Base-by-base conservation (phyloP, 2,113 vertebrate genomes). In the Serinus canaria region DNA sequence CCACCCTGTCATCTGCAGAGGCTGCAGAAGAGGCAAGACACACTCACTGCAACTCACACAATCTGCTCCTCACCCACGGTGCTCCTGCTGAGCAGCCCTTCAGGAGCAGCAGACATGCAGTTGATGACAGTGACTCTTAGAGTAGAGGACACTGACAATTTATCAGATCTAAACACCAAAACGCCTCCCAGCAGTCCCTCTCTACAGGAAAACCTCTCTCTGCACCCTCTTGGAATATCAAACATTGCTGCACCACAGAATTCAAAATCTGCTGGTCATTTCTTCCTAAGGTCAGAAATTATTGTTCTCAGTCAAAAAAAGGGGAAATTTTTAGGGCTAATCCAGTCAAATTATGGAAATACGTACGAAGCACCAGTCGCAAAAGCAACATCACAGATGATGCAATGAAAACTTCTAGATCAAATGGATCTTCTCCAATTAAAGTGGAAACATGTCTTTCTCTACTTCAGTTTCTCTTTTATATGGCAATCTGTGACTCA, bases 11-110 rank as follows among this genome's bases (percentile, higher is more conserved):
- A 10, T 10, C 33, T 2, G 0, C 67, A 56, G 41, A 68, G 24
- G 16, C 49, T 64, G 33, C 41, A 41, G 35, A 83, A 83, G 44
- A 37, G 64, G 37, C 27, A 31, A 17, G 9, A 4, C 2, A 4
- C 11, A 8, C 33, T 41, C 55, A 53, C 17, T 0, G 0, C n/a
- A 22, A 56, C 30, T 5, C 28, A 35, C 20, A 39, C 30, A 35
- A 41, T 2, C 37, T 72, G 11, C 17, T 59, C 50, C 49, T 89
- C 58, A 62, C 77, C 44, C 72, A 15, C 24, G 14, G 63, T 13
- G 55, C 27, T 59, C 62, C 31, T 5, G 19, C 49, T 31, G 22
- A 56, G 79, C 43, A 64, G 20, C 11, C 43, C 35, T 39, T 67
- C 17, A 3, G 52, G 63, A 92, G 33, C 12, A 82, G 43, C 20